Percentiles rank a stretch among this genome's conserved stretches.
Evolutionary conservation across 2,797 vertebrate species (phyloP).

Genomic region (Oreonectes daqikongensis): DNA sequence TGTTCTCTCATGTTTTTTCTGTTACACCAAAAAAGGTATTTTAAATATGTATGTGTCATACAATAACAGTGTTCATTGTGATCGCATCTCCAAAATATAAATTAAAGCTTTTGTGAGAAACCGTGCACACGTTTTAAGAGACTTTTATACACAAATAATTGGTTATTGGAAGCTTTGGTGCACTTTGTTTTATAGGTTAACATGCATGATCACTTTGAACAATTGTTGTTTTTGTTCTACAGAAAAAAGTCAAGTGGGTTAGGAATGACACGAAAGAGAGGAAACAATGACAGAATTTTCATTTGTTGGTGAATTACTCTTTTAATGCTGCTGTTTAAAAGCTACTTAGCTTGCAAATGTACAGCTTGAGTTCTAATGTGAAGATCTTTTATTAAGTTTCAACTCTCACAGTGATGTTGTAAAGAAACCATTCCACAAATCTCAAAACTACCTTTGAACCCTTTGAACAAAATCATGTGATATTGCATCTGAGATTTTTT

Average conservation of each 20-base stretch:
- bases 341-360: background rate
- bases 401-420: background rate
- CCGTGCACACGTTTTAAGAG: background rate
- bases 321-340: background rate
- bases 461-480: background rate
- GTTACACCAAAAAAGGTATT: background rate
- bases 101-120: too few species aligned
- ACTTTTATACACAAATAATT: background rate
- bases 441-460: background rate
- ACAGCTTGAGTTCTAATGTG: conserved; percentile 3
- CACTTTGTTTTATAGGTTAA: too few species aligned
- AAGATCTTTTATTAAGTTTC: conserved; percentile 5
- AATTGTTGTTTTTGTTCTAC: background rate
- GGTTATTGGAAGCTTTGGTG: too few species aligned
- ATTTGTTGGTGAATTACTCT: background rate
- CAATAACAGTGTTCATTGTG: too few species aligned
- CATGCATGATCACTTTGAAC: too few species aligned
- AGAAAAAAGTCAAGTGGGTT: background rate
- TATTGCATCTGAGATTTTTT: background rate
- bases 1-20: background rate
- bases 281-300: background rate
- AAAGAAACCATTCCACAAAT: background rate
- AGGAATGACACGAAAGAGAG: background rate
- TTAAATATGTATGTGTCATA: background rate
- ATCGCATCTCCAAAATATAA: background rate